Evolutionary conservation across 2,797 vertebrate species (phyloP), one percentile per base, ranked within the genome.

Genomic region (Myotis myotis): DNA sequence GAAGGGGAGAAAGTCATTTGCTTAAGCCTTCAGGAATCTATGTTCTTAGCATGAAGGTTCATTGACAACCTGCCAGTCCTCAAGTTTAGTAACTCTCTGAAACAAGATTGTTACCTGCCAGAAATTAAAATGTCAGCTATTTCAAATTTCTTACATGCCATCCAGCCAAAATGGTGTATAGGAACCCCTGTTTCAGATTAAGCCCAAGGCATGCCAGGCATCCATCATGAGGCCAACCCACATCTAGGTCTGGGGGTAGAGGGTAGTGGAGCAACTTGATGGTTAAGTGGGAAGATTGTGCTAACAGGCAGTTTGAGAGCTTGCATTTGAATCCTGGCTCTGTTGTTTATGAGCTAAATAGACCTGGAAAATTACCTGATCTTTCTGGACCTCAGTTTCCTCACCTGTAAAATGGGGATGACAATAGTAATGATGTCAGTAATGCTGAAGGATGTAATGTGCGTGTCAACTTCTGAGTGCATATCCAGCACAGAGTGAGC

Each of bases 381-480:
- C 49, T 94, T 78, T 70, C 38, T 53, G 51, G 38, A 7, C 36
- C 41, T 78, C 28, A 3, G 36, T 68, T 28, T 82, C 33, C 38
- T 78, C 10, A 25, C 55, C 81, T 66, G 38, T 33, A 53, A 79
- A 79, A 36, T 3, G 41, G 3, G 15, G 53, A 41, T 51, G 62
- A 72, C n/a, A 55, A 44, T 3, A 30, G 19, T 2, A 49, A 62
- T 16, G 17, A 62, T 8, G 0, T 60, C 74, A 33, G 19, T 22
- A 44, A 78, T 44, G 23, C 2, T 70, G 33, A 4, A 8, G 38
- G 68, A n/a, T 30, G 6, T 41, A 8, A 68, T 2, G 22, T 19
- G 3, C 22, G 1, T 2, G 0, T 3, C 36, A 28, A 8, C 10
- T 1, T 23, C 57, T 33, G 4, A 51, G 3, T 17, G 11, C 17